Base-by-base conservation (phyloP, 2,888 invertebrate species). In the Hypomecis atomaria region DNA sequence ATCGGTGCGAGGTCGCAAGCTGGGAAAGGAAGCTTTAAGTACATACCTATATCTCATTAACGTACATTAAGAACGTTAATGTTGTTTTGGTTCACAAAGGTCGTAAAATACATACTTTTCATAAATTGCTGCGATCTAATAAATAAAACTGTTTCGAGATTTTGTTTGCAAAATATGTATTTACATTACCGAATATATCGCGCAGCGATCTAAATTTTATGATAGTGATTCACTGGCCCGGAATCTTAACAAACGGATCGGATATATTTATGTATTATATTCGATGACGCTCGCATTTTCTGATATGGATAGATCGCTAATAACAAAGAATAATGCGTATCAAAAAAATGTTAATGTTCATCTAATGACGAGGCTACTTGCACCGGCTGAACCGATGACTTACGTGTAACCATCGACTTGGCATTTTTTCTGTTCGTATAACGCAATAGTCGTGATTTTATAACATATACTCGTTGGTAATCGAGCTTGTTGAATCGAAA, bases 211-310 rank as follows among this genome's bases (percentile, higher is more conserved):
- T 40, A 56, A 38, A 62, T 57, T 44, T 50, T 62, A 56, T 33
- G 34, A 45, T 62, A 45, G 62, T 50, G 56, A 62, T 44, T 56
- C 56, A 62, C 40, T 50, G 62, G 48, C 10, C 52, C 45, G 56
- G 56, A 50, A 38, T 50, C 10, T 38, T 40, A 49, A 42, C 33
- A 49, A 23, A 37, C 48, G 10, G 48, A 37, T 45, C 38, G 36
- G 49, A 44, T 44, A 56, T 10, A 1, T 50, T 6, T 7, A 33
- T 52, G 23, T 40, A 40, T 52, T 23, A 10, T 33, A 44, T 34
- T 23, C 33, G 38, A 56, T 43, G 55, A 48, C 50, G 61, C 38
- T 38, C 44, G 33, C 44, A 44, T 44, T 50, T 55, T 61, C 38
- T 7, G 44, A 38, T 56, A 40, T 40, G 10, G 38, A 59, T 44